phyloP scores from a whole-genome alignment of 2,113 vertebrate species.

The Misgurnus mizolepis region DNA sequence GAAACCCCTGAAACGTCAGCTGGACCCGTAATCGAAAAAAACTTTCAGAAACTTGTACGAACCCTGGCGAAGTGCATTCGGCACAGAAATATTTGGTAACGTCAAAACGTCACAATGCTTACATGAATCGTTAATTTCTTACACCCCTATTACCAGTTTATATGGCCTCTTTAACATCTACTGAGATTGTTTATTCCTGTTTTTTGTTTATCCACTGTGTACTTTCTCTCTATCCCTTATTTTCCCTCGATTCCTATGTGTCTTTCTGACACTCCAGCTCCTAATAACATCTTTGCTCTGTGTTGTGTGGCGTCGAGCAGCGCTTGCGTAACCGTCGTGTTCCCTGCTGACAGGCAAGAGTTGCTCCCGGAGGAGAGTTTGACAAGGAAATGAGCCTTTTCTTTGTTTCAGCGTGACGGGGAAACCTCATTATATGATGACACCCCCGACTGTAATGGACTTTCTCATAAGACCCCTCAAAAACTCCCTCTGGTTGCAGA shows the following conservation, averaged over 20 bases:
- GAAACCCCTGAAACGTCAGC: too few species aligned
- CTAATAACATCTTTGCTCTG: not conserved
- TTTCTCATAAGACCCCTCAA: conserved; percentile 9
- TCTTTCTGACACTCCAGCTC: not conserved
- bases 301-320: not conserved
- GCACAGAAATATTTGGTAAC: too few species aligned
- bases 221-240: not conserved
- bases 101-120: too few species aligned
- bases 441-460: not conserved
- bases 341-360: not conserved
- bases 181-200: not conserved
- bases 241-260: not conserved
- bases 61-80: too few species aligned
- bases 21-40: too few species aligned
- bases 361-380: not conserved
- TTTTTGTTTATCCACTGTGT: not conserved
- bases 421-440: conserved; percentile 14
- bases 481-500: conserved; percentile 9
- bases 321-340: too few species aligned
- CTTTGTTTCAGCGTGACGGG: conserved; percentile 39
- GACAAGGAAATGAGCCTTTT: conserved; percentile 19
- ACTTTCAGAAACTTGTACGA: too few species aligned
- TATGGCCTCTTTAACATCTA: not conserved
- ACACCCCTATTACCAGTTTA: too few species aligned
- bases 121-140: too few species aligned